phyloP scores from a whole-genome alignment of 2,888 invertebrate species.

The Shargacucullia verbasci region DNA sequence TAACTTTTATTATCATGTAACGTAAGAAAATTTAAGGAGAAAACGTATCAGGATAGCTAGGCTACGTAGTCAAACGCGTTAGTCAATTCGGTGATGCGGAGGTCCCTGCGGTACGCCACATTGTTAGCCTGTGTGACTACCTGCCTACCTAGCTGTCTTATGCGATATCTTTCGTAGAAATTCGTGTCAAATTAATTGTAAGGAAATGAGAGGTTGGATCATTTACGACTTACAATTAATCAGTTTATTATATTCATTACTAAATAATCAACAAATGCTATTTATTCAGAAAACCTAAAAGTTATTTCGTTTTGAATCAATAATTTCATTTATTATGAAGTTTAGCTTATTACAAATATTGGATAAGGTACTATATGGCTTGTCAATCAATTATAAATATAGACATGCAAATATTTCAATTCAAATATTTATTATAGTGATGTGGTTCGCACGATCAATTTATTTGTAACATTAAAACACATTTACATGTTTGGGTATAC shows the following conservation, averaged over 20 bases:
- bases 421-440: background rate
- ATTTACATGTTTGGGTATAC: conserved; percentile 66
- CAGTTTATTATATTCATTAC: conserved; percentile 16
- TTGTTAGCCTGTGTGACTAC: background rate
- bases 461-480: conserved; percentile 46
- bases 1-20: conserved; percentile 16
- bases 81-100: conserved; percentile 5
- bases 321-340: background rate
- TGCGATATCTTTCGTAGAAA: conserved; percentile 6
- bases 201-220: conserved; percentile 38
- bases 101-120: conserved; percentile 6
- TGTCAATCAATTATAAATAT: background rate
- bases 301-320: background rate
- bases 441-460: conserved; percentile 12
- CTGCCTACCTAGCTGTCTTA: conserved; percentile 1
- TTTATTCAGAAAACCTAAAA: conserved; percentile 9
- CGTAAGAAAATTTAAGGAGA: conserved; percentile 6
- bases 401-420: too few relatives aligned
- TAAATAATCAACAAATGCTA: conserved; percentile 11
- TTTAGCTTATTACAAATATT: background rate
- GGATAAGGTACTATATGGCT: background rate
- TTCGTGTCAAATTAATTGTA: conserved; percentile 12
- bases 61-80: conserved; percentile 21
- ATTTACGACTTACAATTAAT: conserved; percentile 25
- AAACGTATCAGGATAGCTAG: conserved; percentile 9